Evolutionary conservation across 2,113 vertebrate species (phyloP).

Genomic region (Euleptes europaea): DNA sequence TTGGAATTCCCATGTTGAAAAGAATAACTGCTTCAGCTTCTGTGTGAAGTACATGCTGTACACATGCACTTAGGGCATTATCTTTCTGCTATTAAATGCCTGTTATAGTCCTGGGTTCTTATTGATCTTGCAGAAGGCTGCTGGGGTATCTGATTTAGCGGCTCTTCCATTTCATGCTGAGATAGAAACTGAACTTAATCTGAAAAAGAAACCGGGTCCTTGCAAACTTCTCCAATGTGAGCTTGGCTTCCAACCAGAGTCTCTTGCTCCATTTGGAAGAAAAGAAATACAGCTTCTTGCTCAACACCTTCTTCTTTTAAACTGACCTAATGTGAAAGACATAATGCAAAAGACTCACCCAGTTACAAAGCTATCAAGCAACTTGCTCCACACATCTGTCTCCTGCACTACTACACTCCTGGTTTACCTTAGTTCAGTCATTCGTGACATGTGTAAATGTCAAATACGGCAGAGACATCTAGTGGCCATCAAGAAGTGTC

Average conservation of each 20-base stretch:
- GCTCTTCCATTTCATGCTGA: slow-evolving; percentile 19
- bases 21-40: neutral
- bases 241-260: slow-evolving; percentile 12
- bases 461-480: slow-evolving; percentile 70
- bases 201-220: slow-evolving; percentile 29
- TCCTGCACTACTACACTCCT: slow-evolving; percentile 18
- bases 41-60: fast-evolving
- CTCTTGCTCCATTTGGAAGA: neutral
- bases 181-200: neutral
- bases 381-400: slow-evolving; percentile 7
- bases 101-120: neutral
- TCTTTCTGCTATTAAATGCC: fast-evolving
- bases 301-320: neutral
- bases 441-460: slow-evolving; percentile 31
- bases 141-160: neutral
- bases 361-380: fast-evolving
- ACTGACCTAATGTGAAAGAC: neutral
- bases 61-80: neutral
- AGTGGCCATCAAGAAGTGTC: slow-evolving; percentile 41
- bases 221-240: slow-evolving; percentile 19
- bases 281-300: slow-evolving; percentile 12
- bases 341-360: neutral
- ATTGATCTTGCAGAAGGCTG: slow-evolving; percentile 2
- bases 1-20: slow-evolving; percentile 23
- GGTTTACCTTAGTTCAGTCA: slow-evolving; percentile 38